Evolutionary conservation across 1,140 invertebrate species (phyloP).

Genomic region (Dufourea novaeangliae): DNA sequence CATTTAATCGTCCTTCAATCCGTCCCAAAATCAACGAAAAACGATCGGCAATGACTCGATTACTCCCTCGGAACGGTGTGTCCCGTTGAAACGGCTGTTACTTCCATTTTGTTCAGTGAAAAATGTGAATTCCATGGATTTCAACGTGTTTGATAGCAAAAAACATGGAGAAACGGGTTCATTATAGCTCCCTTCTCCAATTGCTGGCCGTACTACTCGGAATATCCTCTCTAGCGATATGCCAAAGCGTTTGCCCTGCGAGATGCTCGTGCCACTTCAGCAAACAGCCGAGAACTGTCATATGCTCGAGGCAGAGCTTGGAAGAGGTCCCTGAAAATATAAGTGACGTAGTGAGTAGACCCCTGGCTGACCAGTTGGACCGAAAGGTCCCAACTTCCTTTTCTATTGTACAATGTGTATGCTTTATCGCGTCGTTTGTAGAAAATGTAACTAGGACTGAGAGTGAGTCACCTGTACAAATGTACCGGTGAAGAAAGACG

Average conservation of each 20-base stretch:
- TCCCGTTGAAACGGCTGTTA: neutral
- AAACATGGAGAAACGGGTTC: conserved; percentile 37
- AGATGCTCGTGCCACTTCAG: conserved; percentile 66
- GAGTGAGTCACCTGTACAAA: conserved; percentile 33
- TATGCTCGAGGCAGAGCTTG: conserved; percentile 62
- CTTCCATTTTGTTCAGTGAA: neutral
- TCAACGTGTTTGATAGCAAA: conserved; percentile 6
- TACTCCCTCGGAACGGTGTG: neutral
- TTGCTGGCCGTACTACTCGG: conserved; percentile 17
- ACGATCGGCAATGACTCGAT: neutral
- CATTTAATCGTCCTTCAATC: neutral
- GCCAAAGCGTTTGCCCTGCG: conserved; percentile 54
- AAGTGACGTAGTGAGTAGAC: conserved; percentile 61
- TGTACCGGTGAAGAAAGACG: no score
- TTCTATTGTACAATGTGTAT: neutral
- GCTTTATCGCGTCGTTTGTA: conserved; percentile 27
- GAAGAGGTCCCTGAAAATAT: conserved; percentile 67
- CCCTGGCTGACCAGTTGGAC: neutral
- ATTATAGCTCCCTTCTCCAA: neutral
- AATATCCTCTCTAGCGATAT: conserved; percentile 24
- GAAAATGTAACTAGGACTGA: conserved; percentile 9
- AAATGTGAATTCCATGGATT: conserved; percentile 37
- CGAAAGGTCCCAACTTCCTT: neutral
- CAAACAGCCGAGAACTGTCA: conserved; percentile 56
- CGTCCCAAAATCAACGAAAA: neutral